Conservation (phyloP, 2,888 invertebrate genomes). For the Cancer borealis region DNA sequence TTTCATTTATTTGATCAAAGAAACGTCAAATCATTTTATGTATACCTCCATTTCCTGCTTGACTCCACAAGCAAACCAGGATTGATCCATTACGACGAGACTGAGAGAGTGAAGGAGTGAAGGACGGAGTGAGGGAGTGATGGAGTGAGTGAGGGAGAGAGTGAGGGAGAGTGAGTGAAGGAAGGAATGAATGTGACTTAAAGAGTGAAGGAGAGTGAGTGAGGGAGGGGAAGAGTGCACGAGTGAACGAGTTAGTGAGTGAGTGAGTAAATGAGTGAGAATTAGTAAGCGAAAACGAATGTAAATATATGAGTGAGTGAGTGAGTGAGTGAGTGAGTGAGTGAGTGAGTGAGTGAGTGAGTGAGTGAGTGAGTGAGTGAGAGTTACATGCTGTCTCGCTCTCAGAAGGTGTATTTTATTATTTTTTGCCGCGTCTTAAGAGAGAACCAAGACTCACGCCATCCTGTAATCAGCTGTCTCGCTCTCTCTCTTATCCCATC, state of each 20-base stretch:
- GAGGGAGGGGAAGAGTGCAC: background rate
- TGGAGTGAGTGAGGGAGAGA: background rate
- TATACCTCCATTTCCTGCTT: no score
- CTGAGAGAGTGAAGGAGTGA: background rate
- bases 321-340: no score
- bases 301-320: no score
- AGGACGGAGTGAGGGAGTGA: background rate
- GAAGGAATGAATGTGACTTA: background rate
- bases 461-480: background rate
- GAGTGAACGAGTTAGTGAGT: background rate
- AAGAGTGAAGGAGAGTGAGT: background rate
- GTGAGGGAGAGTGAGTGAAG: background rate
- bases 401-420: background rate
- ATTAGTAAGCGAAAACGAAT: no score
- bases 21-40: no score
- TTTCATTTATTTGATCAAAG: no score
- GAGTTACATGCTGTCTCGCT: background rate
- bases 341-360: no score
- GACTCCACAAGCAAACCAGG: no score
- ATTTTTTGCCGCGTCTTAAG: background rate
- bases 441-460: conserved; percentile 10
- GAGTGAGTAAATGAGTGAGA: background rate
- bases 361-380: no score
- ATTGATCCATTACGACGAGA: background rate
- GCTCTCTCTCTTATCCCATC: background rate